Evolutionary conservation across 64 coral and sea anemone species (phyloP).

Genomic region (Actinia equina): DNA sequence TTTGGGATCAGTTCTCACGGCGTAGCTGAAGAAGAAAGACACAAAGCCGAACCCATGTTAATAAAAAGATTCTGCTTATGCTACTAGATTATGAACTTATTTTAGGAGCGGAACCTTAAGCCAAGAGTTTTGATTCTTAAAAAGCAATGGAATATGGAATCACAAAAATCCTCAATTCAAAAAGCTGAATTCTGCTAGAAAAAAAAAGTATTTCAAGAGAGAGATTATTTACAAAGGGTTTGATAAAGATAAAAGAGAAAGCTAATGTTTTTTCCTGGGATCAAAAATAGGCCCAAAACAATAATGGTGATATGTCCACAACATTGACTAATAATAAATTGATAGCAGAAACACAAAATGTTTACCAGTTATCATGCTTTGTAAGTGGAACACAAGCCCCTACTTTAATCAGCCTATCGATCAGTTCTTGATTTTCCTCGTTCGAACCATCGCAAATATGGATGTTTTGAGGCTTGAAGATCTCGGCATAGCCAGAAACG

Average conservation of each 20-base stretch:
- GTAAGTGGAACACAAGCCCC: constrained; percentile 52
- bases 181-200: not conserved
- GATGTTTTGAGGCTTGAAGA: constrained; percentile 56
- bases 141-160: too few species aligned
- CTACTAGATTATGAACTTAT: not conserved
- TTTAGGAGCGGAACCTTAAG: not conserved
- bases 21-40: constrained; percentile 34
- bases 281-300: not conserved
- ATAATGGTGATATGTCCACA: not conserved
- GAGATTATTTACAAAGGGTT: not conserved
- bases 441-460: constrained; percentile 85
- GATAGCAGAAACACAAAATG: not conserved
- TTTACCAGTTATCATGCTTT: constrained; percentile 83
- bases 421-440: constrained; percentile 62
- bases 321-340: not conserved
- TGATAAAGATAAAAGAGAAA: not conserved
- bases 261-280: not conserved
- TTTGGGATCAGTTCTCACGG: constrained; percentile 76
- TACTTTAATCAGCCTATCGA: constrained; percentile 33
- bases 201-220: not conserved
- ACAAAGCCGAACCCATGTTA: not conserved
- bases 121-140: too few species aligned
- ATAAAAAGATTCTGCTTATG: not conserved
- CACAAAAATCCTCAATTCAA: not conserved
- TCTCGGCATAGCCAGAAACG: constrained; percentile 52